Evolutionary conservation across 1,140 invertebrate genomes (phyloP).

Genomic region (Diorhabda sublineata): DNA sequence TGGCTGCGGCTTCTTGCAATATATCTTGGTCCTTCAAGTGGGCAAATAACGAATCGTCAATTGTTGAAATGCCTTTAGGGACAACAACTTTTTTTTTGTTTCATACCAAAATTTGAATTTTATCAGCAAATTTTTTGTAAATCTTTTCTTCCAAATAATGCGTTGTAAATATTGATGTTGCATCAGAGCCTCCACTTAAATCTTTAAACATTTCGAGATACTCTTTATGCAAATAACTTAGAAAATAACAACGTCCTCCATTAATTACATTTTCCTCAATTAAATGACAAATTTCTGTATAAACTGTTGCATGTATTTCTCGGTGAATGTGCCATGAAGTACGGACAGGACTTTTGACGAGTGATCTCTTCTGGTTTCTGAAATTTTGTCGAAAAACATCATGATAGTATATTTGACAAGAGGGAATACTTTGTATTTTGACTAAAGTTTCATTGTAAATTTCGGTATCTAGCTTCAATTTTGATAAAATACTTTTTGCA

Average conservation of each 20-base stretch:
- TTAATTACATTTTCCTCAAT: constrained; percentile 18
- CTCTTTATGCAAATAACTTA: neutral
- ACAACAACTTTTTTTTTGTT: too few relatives aligned
- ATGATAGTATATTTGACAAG: neutral
- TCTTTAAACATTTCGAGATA: constrained; percentile 16
- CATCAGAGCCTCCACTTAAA: neutral
- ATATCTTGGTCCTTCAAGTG: too few relatives aligned
- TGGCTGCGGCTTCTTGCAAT: too few relatives aligned
- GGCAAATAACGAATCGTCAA: too few relatives aligned
- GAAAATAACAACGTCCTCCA: constrained; percentile 22
- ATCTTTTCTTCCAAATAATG: too few relatives aligned
- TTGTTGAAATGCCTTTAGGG: too few relatives aligned
- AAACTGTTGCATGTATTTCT: constrained; percentile 21
- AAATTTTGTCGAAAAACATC: too few relatives aligned
- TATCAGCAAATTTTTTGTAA: too few relatives aligned
- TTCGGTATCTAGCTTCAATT: constrained; percentile 18
- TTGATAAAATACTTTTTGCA: constrained; percentile 6
- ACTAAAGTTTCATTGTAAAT: constrained; percentile 21
- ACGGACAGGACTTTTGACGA: constrained; percentile 21
- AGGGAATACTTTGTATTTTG: constrained; percentile 16
- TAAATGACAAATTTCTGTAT: constrained; percentile 18
- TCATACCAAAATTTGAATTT: too few relatives aligned
- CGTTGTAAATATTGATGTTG: too few relatives aligned
- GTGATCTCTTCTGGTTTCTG: constrained; percentile 19
- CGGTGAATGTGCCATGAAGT: constrained; percentile 21